A percentile compares a stretch with the other conserved stretches of the same genome.
Conservation (phyloP, 2,113 vertebrate species). For the Urocitellus parryii region DNA sequence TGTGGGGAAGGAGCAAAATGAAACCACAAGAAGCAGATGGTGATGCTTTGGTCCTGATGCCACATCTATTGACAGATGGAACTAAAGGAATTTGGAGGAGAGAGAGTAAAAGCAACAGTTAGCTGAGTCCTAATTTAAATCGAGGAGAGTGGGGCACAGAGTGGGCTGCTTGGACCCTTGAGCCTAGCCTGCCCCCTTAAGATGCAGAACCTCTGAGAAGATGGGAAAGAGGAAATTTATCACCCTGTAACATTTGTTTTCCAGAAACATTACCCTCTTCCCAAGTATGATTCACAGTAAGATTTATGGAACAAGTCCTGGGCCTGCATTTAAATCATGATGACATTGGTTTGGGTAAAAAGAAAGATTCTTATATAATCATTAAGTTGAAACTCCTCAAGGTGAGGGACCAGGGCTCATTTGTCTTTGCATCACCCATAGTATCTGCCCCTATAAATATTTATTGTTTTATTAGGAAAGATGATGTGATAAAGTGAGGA, state of each 20-base stretch:
- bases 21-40: not conserved
- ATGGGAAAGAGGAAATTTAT: not conserved
- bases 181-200: not conserved
- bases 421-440: conserved; percentile 41
- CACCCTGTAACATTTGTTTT: conserved; percentile 51
- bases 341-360: conserved; percentile 34
- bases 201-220: not conserved
- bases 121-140: conserved; percentile 72
- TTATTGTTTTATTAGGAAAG: conserved; percentile 41
- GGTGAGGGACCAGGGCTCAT: not conserved
- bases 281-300: conserved; percentile 45
- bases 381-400: conserved; percentile 53
- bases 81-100: not conserved
- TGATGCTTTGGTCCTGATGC: not conserved
- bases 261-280: conserved; percentile 47
- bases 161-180: not conserved
- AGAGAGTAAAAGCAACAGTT: conserved; percentile 48
- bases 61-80: not conserved
- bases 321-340: conserved; percentile 56
- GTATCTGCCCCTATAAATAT: conserved; percentile 39
- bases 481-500: conserved; percentile 1
- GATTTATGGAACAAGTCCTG: conserved; percentile 53
- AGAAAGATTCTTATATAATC: conserved; percentile 23
- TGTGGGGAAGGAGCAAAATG: not conserved
- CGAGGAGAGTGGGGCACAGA: too few species aligned